Percentiles rank a stretch among this genome's conserved stretches.
phyloP scores from a whole-genome alignment of 2,888 invertebrate genomes.

The Drosophila stalkeri region DNA sequence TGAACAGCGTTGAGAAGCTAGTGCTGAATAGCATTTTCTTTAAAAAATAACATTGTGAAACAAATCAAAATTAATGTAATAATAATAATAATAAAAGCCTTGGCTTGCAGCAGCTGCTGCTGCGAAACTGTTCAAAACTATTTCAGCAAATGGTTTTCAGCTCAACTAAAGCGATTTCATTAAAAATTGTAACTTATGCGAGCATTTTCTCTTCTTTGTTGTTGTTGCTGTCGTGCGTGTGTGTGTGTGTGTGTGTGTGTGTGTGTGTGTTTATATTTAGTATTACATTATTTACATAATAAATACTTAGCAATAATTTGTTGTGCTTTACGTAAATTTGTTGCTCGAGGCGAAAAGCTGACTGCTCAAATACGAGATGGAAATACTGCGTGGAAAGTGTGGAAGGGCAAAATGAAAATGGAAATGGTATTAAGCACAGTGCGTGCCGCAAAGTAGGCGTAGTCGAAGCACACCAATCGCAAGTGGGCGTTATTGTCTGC shows the following conservation, averaged over 20 bases:
- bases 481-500: slow-evolving; percentile 26
- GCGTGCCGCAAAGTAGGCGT: slow-evolving; percentile 8
- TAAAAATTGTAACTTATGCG: slow-evolving; percentile 44
- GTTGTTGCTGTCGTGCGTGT: background rate
- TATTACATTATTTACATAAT: slow-evolving; percentile 76
- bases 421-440: slow-evolving; percentile 30
- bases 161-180: slow-evolving; percentile 36
- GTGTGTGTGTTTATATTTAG: slow-evolving; percentile 37
- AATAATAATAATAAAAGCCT: slow-evolving; percentile 16
- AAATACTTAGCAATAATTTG: slow-evolving; percentile 74
- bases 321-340: slow-evolving; percentile 63
- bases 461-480: background rate
- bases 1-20: background rate
- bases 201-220: background rate
- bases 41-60: slow-evolving; percentile 23
- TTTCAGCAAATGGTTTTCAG: slow-evolving; percentile 34
- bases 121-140: slow-evolving; percentile 44
- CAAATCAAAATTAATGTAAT: slow-evolving; percentile 23
- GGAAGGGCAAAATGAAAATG: slow-evolving; percentile 6
- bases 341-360: slow-evolving; percentile 45
- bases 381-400: slow-evolving; percentile 5
- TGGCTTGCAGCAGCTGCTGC: slow-evolving; percentile 13
- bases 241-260: background rate
- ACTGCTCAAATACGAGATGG: slow-evolving; percentile 12
- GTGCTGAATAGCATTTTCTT: slow-evolving; percentile 1